Evolutionary conservation across 2,797 vertebrate genomes (phyloP).

Genomic region (Champsocephalus esox): DNA sequence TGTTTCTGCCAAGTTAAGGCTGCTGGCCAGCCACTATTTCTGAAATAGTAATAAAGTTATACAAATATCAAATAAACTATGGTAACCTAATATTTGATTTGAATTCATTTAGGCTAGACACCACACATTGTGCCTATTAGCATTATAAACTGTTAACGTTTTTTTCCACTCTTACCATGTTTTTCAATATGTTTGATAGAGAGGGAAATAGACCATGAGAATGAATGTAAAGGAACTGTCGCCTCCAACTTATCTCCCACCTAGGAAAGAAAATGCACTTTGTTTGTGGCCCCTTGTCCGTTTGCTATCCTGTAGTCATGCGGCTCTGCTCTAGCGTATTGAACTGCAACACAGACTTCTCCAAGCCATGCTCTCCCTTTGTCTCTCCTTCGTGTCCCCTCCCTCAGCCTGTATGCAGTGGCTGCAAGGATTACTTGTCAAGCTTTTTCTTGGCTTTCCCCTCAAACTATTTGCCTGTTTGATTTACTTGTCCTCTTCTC

Average conservation of each 20-base stretch:
- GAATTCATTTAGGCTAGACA: neutral
- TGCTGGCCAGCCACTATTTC: neutral
- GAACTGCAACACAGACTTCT: slow-evolving; percentile 68
- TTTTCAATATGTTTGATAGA: slow-evolving; percentile 8
- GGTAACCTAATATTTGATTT: neutral
- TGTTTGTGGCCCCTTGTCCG: slow-evolving; percentile 60
- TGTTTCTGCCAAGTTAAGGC: neutral
- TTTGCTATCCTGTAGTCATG: slow-evolving; percentile 72
- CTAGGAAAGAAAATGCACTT: slow-evolving; percentile 41
- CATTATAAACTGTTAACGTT: neutral
- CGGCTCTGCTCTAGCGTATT: slow-evolving; percentile 68
- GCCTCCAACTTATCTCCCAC: slow-evolving; percentile 47
- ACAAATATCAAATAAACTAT: slow-evolving; percentile 1
- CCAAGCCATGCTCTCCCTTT: slow-evolving; percentile 49
- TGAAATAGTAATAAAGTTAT: neutral
- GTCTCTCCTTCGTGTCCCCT: slow-evolving; percentile 30
- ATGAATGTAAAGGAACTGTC: slow-evolving; percentile 34
- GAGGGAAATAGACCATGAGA: neutral
- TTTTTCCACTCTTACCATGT: neutral
- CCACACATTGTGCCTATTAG: neutral
- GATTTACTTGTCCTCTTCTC: slow-evolving; percentile 87
- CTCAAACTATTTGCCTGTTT: slow-evolving; percentile 91
- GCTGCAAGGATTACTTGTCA: slow-evolving; percentile 88
- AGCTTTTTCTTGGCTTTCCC: slow-evolving; percentile 86
- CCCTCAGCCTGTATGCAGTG: slow-evolving; percentile 64